A percentile compares a stretch with the other conserved stretches of the same genome.
These are phyloP conservation scores for Colius striatus DNA, from an alignment of 2,113 vertebrate genomes.

Conservation along the genomic window DNA sequence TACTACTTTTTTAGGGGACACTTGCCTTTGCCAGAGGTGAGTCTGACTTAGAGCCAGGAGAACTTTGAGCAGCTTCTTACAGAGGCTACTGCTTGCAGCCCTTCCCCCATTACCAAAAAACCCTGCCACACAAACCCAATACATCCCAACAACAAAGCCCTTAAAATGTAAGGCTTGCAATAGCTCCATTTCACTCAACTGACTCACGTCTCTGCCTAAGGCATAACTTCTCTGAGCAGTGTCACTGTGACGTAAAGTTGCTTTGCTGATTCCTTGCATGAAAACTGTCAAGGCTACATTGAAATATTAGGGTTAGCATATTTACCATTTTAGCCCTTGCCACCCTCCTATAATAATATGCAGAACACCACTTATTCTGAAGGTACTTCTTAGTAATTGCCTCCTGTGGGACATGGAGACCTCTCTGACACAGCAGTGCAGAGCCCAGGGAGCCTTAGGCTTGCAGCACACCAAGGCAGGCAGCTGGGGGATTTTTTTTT, in stretches of 20 bases:
- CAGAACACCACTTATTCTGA: conserved; percentile 31
- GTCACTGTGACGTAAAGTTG: background rate
- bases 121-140: no score
- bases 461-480: background rate
- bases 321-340: background rate
- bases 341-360: background rate
- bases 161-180: background rate
- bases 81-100: no score
- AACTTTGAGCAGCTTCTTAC: no score
- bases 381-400: conserved; percentile 38
- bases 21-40: no score
- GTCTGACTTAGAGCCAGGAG: no score
- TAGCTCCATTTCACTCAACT: background rate
- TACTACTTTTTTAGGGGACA: background rate
- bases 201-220: background rate
- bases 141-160: background rate
- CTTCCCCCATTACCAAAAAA: no score
- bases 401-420: conserved; percentile 13
- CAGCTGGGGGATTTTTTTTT: background rate
- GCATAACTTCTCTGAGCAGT: background rate
- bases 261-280: background rate
- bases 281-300: background rate
- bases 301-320: background rate
- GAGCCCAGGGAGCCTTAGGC: background rate
- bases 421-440: background rate